phyloP scores from a whole-genome alignment of 2,797 vertebrate species.

The Etheostoma nigrum region DNA sequence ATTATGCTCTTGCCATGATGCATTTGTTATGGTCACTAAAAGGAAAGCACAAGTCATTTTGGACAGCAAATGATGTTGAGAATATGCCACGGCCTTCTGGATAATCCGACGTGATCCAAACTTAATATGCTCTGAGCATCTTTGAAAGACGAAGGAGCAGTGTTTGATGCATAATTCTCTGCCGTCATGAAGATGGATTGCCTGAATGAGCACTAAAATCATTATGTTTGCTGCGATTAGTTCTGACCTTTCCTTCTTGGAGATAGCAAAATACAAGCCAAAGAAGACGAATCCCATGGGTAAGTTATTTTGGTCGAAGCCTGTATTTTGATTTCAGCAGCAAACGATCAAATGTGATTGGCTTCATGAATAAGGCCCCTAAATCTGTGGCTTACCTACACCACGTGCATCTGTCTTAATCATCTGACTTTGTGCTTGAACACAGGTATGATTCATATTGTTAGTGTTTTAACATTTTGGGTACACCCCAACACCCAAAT shows the following conservation, averaged over 20 bases:
- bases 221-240: slow-evolving; percentile 56
- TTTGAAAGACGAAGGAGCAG: slow-evolving; percentile 40
- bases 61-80: slow-evolving; percentile 23
- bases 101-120: slow-evolving; percentile 65
- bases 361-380: slow-evolving; percentile 1
- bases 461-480: slow-evolving; percentile 29
- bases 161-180: slow-evolving; percentile 52
- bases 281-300: slow-evolving; percentile 11
- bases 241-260: slow-evolving; percentile 58
- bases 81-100: slow-evolving; percentile 28
- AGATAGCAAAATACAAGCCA: slow-evolving; percentile 12
- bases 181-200: slow-evolving; percentile 32
- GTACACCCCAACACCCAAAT: background rate
- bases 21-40: slow-evolving; percentile 13
- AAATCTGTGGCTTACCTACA: slow-evolving; percentile 14
- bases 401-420: slow-evolving; percentile 5
- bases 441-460: slow-evolving; percentile 12
- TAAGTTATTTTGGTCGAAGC: slow-evolving; percentile 27
- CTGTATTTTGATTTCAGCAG: slow-evolving; percentile 34
- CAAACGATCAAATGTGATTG: slow-evolving; percentile 47
- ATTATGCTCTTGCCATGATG: slow-evolving; percentile 2
- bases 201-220: slow-evolving; percentile 38
- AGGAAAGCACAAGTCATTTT: slow-evolving; percentile 30
- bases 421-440: slow-evolving; percentile 11
- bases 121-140: slow-evolving; percentile 48